Evolutionary conservation across 2,797 vertebrate species (phyloP), one percentile per base, ranked within the genome.

Genomic region (Bradypodion ventrale): DNA sequence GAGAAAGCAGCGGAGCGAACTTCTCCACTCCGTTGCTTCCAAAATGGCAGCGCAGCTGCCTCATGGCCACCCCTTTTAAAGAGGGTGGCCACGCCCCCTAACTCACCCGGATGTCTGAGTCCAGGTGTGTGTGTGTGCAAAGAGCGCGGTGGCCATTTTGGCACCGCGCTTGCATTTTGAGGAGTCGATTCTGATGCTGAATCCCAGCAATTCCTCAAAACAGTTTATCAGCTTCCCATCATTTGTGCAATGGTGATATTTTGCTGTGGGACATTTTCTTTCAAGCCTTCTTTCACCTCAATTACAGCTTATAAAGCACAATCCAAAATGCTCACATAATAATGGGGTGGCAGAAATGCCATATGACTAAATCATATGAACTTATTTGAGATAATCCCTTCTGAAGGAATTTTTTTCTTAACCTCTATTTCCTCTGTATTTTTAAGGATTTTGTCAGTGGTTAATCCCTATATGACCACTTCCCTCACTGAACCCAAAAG

Each of bases 301-400:
- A 84, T 79, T 87, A 75, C 72, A 83, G 75, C 49, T 73, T 70
- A 72, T 19, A 25, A 42, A 76, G 32, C 44, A 19, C 42, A 78
- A 56, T 74, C 74, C 56, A 63, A 78, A 82, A 62, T 63, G 65
- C 25, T 85, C 87, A 23, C 68, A 52, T 56, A 62, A 75, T 78
- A 79, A 88, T 78, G 37, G 56, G 49, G 21, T 32, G 19, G 19
- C 56, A 70, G 85, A 87, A 82, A 87, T 76, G 79, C 59, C 70
- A 80, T 70, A 70, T 83, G 86, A 87, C 59, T 79, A 84, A 84
- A 82, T 40, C n/a, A 79, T 79, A 75, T 79, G 69, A 84, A 83
- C 66, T 80, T 89, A 76, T 76, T 85, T 81, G 73, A 76, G 84
- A 76, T 85, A 79, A 82, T 78, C 74, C 75, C 35, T 62, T 75